Conservation (phyloP, 2,888 invertebrate genomes). For the Drosophila conformis region DNA sequence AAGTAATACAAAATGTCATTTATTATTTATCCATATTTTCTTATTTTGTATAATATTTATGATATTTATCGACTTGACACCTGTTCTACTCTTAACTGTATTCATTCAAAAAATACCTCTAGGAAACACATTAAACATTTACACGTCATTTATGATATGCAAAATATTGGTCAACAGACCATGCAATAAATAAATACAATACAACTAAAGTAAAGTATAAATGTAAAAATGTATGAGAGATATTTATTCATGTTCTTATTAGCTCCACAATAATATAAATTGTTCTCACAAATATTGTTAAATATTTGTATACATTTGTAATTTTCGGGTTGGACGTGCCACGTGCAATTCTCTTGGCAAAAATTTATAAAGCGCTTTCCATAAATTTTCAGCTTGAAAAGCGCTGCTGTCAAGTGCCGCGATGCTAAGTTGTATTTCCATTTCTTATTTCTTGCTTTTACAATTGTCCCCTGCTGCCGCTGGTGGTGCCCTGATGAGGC, state of each 20-base stretch:
- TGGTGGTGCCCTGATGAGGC: conserved; percentile 29
- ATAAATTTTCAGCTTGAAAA: conserved; percentile 50
- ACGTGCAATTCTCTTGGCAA: conserved; percentile 41
- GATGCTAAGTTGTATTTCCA: conserved; percentile 8
- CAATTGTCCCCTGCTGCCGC: conserved; percentile 29
- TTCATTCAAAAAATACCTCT: not conserved
- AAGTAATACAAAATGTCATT: not conserved
- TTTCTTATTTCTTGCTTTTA: conserved; percentile 15
- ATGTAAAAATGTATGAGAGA: not conserved
- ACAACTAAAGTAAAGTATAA: not conserved
- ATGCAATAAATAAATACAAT: not conserved
- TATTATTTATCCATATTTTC: not conserved
- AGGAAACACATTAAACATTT: not conserved
- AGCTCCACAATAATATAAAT: not conserved
- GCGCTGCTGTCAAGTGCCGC: conserved; percentile 49
- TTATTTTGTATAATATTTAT: not conserved
- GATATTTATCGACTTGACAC: not conserved
- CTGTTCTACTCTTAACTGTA: not conserved
- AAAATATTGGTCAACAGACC: not conserved
- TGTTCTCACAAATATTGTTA: not conserved
- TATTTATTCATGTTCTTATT: not conserved
- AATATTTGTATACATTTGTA: not conserved
- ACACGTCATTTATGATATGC: not conserved
- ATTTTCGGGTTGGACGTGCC: not conserved
- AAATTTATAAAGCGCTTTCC: conserved; percentile 49